phyloP scores from a whole-genome alignment of 2,113 vertebrate genomes.

The Montifringilla adamsi region DNA sequence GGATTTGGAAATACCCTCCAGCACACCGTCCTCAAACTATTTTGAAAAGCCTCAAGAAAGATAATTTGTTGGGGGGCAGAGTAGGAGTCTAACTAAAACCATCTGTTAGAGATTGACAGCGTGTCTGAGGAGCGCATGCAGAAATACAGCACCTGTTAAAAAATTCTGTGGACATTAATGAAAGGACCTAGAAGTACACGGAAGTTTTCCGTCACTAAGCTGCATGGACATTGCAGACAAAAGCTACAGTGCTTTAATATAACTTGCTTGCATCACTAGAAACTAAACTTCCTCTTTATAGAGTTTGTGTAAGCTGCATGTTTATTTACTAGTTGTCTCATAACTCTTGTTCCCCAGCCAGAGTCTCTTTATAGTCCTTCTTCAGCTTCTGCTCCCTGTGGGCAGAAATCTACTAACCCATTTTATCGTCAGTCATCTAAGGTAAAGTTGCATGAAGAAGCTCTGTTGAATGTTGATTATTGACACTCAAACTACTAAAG shows the following conservation, averaged over 20 bases:
- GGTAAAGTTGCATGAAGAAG: constrained; percentile 74
- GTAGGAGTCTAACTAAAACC: constrained; percentile 39
- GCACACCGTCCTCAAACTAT: constrained; percentile 35
- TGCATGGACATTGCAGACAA: constrained; percentile 46
- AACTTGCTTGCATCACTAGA: constrained; percentile 26
- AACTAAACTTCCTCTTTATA: constrained; percentile 28
- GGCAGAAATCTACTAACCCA: constrained; percentile 74
- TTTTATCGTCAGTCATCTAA: constrained; percentile 71
- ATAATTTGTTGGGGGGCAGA: constrained; percentile 42
- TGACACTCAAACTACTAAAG: neutral
- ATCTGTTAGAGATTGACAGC: constrained; percentile 37
- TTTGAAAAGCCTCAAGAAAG: constrained; percentile 57
- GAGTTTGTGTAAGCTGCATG: constrained; percentile 13
- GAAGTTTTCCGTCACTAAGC: constrained; percentile 5
- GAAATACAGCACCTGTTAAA: constrained; percentile 50
- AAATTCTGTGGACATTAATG: neutral
- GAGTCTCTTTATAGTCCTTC: constrained; percentile 71
- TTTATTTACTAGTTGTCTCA: constrained; percentile 61
- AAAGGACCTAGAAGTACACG: constrained; percentile 3
- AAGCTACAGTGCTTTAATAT: constrained; percentile 29
- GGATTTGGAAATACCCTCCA: constrained; percentile 42
- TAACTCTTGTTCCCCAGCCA: constrained; percentile 72
- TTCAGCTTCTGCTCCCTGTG: constrained; percentile 68
- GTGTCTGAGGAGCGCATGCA: constrained; percentile 30
- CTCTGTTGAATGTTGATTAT: constrained; percentile 10